phyloP scores from a whole-genome alignment of 2,113 vertebrate species.

The Hippocampus comes region DNA sequence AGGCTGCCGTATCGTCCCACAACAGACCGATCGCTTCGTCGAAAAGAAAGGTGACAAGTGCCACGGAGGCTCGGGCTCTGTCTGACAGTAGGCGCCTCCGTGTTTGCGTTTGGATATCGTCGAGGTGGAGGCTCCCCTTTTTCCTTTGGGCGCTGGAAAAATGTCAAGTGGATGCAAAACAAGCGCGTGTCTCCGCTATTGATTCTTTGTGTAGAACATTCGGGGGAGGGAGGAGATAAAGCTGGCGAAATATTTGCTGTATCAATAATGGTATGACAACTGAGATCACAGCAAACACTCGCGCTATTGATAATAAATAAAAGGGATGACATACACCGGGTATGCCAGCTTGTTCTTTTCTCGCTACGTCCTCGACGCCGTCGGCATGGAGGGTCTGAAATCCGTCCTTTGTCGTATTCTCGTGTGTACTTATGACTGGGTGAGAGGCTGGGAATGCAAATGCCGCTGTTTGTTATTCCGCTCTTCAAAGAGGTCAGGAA shows the following conservation, averaged over 20 bases:
- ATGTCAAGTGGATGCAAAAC: slow-evolving; percentile 32
- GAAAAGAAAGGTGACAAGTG: slow-evolving; percentile 47
- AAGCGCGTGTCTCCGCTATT: background rate
- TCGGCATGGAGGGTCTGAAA: slow-evolving; percentile 14
- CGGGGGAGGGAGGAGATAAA: background rate
- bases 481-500: slow-evolving; percentile 48
- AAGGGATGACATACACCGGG: background rate
- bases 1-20: slow-evolving; percentile 44
- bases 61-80: slow-evolving; percentile 30
- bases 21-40: slow-evolving; percentile 37
- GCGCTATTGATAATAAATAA: background rate
- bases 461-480: slow-evolving; percentile 57
- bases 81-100: slow-evolving; percentile 26
- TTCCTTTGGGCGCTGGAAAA: slow-evolving; percentile 27
- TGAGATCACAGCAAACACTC: background rate
- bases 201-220: slow-evolving; percentile 1
- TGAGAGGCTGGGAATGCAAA: slow-evolving; percentile 49
- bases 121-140: slow-evolving; percentile 21
- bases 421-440: slow-evolving; percentile 42
- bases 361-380: background rate
- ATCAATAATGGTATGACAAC: slow-evolving; percentile 1
- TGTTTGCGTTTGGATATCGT: slow-evolving; percentile 45
- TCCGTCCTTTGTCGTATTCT: slow-evolving; percentile 34
- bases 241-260: background rate
- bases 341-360: background rate